Evolutionary conservation across 2,888 invertebrate species (phyloP).

Genomic region (Heliconius charithonia): DNA sequence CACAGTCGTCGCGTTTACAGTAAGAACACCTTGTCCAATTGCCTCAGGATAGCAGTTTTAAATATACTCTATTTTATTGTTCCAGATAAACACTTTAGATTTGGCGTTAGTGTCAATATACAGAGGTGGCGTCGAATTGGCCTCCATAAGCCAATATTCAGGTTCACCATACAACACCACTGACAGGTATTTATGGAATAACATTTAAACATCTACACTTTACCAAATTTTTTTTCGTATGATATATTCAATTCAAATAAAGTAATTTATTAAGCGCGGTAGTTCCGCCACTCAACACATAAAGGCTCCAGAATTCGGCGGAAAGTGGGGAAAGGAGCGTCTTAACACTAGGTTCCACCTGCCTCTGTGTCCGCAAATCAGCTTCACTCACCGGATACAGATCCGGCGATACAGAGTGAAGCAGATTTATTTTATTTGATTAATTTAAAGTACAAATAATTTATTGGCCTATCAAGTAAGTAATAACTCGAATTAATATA

Average conservation of each 20-base stretch:
- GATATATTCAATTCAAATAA: background rate
- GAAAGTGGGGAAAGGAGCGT: too few relatives aligned
- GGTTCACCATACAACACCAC: slow-evolving; percentile 84
- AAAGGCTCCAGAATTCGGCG: too few relatives aligned
- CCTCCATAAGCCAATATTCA: slow-evolving; percentile 79
- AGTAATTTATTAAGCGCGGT: background rate
- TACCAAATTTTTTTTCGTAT: background rate
- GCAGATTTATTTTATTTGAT: too few relatives aligned
- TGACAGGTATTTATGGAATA: slow-evolving; percentile 77
- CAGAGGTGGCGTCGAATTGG: slow-evolving; percentile 80
- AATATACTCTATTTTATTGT: slow-evolving; percentile 50
- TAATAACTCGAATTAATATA: background rate
- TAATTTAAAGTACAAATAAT: too few relatives aligned
- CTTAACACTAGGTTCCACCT: too few relatives aligned
- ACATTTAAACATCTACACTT: background rate
- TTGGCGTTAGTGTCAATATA: slow-evolving; percentile 84
- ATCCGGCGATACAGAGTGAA: too few relatives aligned
- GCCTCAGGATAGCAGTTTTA: too few relatives aligned
- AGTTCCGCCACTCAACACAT: too few relatives aligned
- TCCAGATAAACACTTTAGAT: slow-evolving; percentile 82
- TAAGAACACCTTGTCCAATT: too few relatives aligned
- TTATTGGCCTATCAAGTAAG: background rate
- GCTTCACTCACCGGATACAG: too few relatives aligned
- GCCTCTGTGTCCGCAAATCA: too few relatives aligned
- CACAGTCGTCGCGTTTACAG: too few relatives aligned